phyloP scores from a whole-genome alignment of 2,888 invertebrate genomes.

The Drosophila paramelanica region DNA sequence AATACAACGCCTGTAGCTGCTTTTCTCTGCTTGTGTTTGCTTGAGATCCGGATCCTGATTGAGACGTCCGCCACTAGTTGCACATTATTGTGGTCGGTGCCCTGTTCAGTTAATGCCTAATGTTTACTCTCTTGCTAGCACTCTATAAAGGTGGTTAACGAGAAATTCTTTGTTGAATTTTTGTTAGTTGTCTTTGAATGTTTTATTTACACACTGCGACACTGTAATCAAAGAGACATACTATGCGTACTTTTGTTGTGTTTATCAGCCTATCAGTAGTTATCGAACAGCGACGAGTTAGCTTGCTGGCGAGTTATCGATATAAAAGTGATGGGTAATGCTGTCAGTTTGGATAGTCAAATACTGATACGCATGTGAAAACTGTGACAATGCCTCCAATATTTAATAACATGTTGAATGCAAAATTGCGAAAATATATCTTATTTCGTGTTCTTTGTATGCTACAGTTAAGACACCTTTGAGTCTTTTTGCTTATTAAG shows the following conservation, averaged over 20 bases:
- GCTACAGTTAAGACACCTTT: too few species aligned
- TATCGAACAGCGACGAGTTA: conserved; percentile 31
- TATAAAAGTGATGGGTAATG: not conserved
- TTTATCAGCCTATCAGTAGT: conserved; percentile 38
- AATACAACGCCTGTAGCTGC: not conserved
- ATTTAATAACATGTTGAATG: not conserved
- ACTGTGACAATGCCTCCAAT: not conserved
- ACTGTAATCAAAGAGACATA: conserved; percentile 34
- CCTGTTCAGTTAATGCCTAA: not conserved
- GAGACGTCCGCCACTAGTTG: conserved; percentile 64
- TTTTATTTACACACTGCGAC: conserved; percentile 32
- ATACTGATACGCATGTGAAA: not conserved
- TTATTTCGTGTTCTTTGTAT: too few species aligned
- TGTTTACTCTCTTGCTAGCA: not conserved
- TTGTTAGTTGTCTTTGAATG: conserved; percentile 8
- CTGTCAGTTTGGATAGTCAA: not conserved
- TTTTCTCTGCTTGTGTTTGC: conserved; percentile 9
- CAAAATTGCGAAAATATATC: too few species aligned
- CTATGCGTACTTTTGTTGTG: conserved; percentile 39
- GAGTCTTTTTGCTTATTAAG: too few species aligned
- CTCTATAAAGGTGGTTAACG: not conserved
- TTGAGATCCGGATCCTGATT: conserved; percentile 23
- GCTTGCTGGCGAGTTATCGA: conserved; percentile 22
- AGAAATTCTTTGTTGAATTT: not conserved
- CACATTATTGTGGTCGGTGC: conserved; percentile 55